Evolutionary conservation across 2,113 vertebrate species (phyloP), one percentile per base, ranked within the genome.

Genomic region (Phodopus roborovskii): DNA sequence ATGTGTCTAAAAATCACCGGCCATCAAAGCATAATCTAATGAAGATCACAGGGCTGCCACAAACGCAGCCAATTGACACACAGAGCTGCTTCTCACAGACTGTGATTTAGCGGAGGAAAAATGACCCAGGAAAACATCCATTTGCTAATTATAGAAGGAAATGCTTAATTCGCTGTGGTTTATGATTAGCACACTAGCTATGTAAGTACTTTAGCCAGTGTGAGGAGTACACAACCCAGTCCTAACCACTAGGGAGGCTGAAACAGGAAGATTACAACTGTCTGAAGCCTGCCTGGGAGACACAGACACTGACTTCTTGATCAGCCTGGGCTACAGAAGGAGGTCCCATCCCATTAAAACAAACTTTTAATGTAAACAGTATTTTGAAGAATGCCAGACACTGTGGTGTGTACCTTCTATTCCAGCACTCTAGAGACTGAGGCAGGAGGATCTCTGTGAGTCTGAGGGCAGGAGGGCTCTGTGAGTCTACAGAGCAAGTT

Each of bases 11-110:
- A 95, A 97, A 92, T 88, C 12, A 95, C 75, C 0, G 73, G 36
- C 36, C 92, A 84, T 66, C 91, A 94, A 94, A 56, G 66, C 30
- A 86, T 50, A 68, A 89, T 13, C 30, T 93, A 91, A 91, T 50
- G 36, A 92, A 92, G 95, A 88, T 68, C 88, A 90, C 16, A 77
- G 74, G 19, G 17, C 56, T 87, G 90, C 70, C 81, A 96, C 70
- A 94, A 92, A 96, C 58, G 9, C 70, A 28, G 87, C 1, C 16
- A 0, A 88, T 64, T 53, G 56, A 50, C 45, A 96, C 5, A 70
- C 22, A 94, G 92, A 94, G 50, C 62, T 62, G 33, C 71, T 94
- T 11, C 90, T 77, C 30, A 62, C 30, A 79, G 50, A 71, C 75
- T 96, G 91, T 70, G 89, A 95, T 64, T 12, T 66, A 10, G 62